Evolutionary conservation across 2,888 invertebrate species (phyloP).

Genomic region (Eubasilissa splendida): DNA sequence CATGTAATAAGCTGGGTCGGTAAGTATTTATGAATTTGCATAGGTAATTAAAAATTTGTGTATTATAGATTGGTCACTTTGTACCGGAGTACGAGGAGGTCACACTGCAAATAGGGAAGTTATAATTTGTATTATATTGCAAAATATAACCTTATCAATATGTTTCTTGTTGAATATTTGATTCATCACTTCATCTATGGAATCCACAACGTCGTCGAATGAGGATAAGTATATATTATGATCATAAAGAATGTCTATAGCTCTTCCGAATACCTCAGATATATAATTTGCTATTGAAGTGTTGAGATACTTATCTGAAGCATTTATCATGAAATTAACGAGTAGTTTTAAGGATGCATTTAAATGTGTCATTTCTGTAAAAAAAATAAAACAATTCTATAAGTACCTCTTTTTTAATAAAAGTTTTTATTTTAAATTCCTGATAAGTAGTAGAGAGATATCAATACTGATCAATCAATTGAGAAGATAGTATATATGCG

Average conservation of each 20-base stretch:
- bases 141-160: conserved; percentile 17
- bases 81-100: no score
- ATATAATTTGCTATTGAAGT: conserved; percentile 37
- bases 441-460: no score
- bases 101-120: no score
- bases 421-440: no score
- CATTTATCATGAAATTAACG: conserved; percentile 31
- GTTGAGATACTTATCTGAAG: conserved; percentile 10
- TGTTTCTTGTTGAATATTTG: conserved; percentile 29
- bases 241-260: conserved; percentile 42
- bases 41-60: no score
- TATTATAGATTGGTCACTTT: no score
- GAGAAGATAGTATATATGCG: no score
- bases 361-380: conserved; percentile 33
- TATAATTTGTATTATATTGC: background rate
- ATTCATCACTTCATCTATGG: conserved; percentile 22
- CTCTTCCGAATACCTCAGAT: conserved; percentile 43
- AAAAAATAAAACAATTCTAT: background rate
- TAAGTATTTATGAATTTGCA: no score
- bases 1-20: no score
- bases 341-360: conserved; percentile 41
- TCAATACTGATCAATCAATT: no score
- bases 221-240: conserved; percentile 44
- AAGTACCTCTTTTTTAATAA: no score
- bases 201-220: conserved; percentile 36